Base-by-base conservation (phyloP, 2,888 invertebrate species). In the Plebejus melissa region DNA sequence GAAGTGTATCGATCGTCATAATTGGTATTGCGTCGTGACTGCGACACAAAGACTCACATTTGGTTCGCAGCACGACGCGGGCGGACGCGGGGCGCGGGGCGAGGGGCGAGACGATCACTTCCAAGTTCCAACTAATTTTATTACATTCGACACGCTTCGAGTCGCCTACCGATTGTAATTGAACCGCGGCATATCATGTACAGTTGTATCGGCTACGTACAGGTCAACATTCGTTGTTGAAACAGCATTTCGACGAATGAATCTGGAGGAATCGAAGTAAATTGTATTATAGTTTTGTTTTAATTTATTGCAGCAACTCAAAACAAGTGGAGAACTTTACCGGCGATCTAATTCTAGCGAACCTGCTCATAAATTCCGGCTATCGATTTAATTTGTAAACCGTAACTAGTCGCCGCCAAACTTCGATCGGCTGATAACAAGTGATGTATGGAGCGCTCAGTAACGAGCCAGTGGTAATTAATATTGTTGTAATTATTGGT, bases 1-100 rank as follows among this genome's bases (percentile, higher is more conserved):
- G 13, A 65, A 65, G 65, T 65, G 65, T 65, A 65, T 65, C 65
- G 32, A 65, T 65, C 65, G 32, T 65, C 65, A 65, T 65, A 65
- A 65, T 65, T 65, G 65, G 60, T 65, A 5, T 36, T 5, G 32
- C 65, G 65, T 65, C 32, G 65, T 65, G 65, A 65, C 32, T 22
- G 60, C 28, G 60, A 65, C 65, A 65, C 65, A 36, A 65, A 65
- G 65, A 11, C 65, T 65, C 65, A 36, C 65, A 36, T 65, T 65
- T 13, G 65, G 65, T 22, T 65, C 65, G 65, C 65, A 32, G 65
- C 65, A 32, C 32, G 65, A 32, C 32, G 13, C 65, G 32, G 4
- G 5, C 32, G 13, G 28, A 65, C 32, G 65, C 28, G 32, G 32
- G 74, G 54, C 1, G 54, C 3, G 41, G 46, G 46, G 11, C 46